A percentile compares a stretch with the other conserved stretches of the same genome.
These are phyloP conservation scores for Netelia melanura DNA, from an alignment of 2,888 invertebrate species.

Conservation along the genomic window DNA sequence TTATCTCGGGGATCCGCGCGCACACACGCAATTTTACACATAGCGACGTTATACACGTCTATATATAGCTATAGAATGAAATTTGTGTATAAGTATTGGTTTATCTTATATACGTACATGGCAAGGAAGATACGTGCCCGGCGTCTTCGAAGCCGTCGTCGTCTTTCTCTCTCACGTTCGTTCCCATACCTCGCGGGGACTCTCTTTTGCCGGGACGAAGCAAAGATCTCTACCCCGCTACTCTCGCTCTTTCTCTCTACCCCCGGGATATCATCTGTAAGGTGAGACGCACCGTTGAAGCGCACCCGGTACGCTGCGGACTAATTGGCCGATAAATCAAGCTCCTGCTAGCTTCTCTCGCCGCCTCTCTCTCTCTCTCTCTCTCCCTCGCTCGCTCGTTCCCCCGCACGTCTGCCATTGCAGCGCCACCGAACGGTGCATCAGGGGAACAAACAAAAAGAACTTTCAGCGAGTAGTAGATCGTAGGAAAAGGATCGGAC, in stretches of 20 bases:
- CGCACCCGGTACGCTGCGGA: conserved; percentile 82
- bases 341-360: conserved; percentile 80
- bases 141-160: conserved; percentile 41
- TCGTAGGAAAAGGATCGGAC: conserved; percentile 33
- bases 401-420: conserved; percentile 40
- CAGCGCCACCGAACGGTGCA: conserved; percentile 28
- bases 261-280: conserved; percentile 81
- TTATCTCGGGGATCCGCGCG: conserved; percentile 50
- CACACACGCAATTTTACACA: not conserved
- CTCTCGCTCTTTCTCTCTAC: conserved; percentile 37
- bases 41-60: conserved; percentile 3
- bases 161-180: conserved; percentile 14
- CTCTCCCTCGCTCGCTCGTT: conserved; percentile 51
- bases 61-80: conserved; percentile 23
- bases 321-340: conserved; percentile 85
- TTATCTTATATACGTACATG: conserved; percentile 25
- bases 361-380: conserved; percentile 50
- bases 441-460: conserved; percentile 37
- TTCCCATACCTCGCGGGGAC: conserved; percentile 32
- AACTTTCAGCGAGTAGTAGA: conserved; percentile 48
- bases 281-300: conserved; percentile 82
- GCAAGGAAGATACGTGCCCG: conserved; percentile 60
- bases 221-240: conserved; percentile 52
- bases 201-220: conserved; percentile 32
- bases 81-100: conserved; percentile 24